Base-by-base conservation (phyloP, 2,888 invertebrate species). In the Rhingia campestris region DNA sequence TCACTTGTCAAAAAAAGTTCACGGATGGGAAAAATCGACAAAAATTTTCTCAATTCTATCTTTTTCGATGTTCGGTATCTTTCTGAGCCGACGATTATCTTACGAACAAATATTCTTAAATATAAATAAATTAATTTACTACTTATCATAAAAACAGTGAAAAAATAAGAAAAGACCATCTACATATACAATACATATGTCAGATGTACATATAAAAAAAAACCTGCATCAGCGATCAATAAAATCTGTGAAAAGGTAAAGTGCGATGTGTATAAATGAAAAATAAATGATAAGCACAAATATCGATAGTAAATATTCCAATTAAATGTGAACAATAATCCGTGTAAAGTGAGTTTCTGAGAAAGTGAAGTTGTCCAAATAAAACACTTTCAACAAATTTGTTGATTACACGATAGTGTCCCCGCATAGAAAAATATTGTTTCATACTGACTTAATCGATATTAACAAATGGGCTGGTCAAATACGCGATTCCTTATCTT, bases 241-340 rank as follows among this genome's bases (percentile, higher is more conserved):
- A 82, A 82, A 82, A 82, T 82, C 81, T 82, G 79, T 73, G 47
- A 67, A 73, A 69, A 69, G 54, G 61, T 58, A 69, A 74, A 66
- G 58, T 76, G 64, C n/a, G n/a, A 4, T 69, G 76, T 66, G 70
- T 39, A 32, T 54, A 39, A 64, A 72, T 54, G n/a, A 61, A 47
- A 76, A 58, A 53, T 43, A 14, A 41, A 30, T 51, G 14, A 53
- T 49, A 59, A 37, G 37, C 37, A 14, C 32, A 56, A 41, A 22
- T 37, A n/a, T 53, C 14, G 14, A 37, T 33, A 61, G 41, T 10
- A 45, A 12, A 47, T 12, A 59, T 3, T 10, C 10, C n/a, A 64
- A 30, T 41, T 41, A 33, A 32, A 35, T 49, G 22, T 58, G 58
- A 33, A 54, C 4, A 45, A 35, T 53, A 14, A 41, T 53, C 9